Conservation (phyloP, 1,140 invertebrate species). For the Brachionus calyciflorus region DNA sequence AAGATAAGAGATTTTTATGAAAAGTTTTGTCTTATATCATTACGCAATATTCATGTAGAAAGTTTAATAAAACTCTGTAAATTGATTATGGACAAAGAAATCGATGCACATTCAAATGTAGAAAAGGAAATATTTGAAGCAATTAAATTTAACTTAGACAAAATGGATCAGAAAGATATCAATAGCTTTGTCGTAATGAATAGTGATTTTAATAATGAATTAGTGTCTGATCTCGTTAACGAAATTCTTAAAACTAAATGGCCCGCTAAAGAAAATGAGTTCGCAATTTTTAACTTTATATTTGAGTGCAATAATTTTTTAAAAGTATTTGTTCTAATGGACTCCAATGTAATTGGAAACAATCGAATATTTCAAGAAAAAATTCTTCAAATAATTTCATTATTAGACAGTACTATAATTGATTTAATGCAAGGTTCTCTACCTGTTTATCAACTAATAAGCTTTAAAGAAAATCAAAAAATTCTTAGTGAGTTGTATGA, state of each 20-base stretch:
- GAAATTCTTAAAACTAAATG: not conserved
- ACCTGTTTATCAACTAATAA: not conserved
- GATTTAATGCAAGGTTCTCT: not conserved
- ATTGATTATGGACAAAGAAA: not conserved
- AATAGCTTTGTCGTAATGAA: not conserved
- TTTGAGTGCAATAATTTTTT: slow-evolving; percentile 35
- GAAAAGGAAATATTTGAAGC: not conserved
- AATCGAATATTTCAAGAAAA: not conserved
- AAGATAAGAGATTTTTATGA: not conserved
- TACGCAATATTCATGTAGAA: not conserved
- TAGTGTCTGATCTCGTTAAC: not conserved
- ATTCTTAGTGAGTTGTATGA: not conserved
- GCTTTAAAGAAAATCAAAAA: not conserved
- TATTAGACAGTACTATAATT: not conserved
- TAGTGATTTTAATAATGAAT: not conserved
- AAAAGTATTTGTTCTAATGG: not conserved
- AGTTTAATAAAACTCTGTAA: not conserved
- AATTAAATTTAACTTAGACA: not conserved
- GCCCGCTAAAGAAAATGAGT: not conserved
- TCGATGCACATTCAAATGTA: not conserved
- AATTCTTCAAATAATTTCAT: not conserved
- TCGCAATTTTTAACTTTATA: slow-evolving; percentile 1
- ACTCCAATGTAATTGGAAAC: not conserved
- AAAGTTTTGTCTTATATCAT: not conserved
- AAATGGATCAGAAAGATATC: not conserved